phyloP scores from a whole-genome alignment of 2,113 vertebrate species.

The Corythoichthys haematopterus region DNA sequence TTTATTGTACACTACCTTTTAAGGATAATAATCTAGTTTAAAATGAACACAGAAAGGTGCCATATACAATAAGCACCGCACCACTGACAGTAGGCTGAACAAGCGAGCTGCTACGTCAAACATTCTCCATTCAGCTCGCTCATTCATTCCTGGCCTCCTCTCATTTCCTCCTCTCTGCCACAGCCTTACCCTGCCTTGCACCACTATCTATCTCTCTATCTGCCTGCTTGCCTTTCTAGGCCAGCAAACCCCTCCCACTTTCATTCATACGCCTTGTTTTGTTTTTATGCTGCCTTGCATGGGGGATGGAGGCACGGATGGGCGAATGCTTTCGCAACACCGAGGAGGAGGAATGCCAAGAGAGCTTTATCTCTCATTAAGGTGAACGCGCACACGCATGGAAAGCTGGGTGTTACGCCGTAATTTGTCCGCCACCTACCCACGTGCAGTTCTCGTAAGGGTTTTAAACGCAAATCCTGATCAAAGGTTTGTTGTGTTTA shows the following conservation, averaged over 20 bases:
- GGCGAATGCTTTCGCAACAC: constrained; percentile 48
- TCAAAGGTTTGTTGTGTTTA: constrained; percentile 68
- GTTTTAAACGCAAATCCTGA: constrained; percentile 51
- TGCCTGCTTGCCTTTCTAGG: constrained; percentile 65
- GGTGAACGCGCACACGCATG: constrained; percentile 28
- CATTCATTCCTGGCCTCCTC: constrained; percentile 49
- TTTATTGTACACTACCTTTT: neutral
- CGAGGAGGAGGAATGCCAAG: constrained; percentile 44
- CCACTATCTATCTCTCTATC: constrained; percentile 56
- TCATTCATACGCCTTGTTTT: constrained; percentile 70
- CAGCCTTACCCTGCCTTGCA: constrained; percentile 53
- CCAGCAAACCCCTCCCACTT: constrained; percentile 63
- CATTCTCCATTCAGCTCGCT: constrained; percentile 45
- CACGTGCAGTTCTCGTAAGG: constrained; percentile 36
- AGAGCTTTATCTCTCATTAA: constrained; percentile 44
- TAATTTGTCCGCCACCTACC: constrained; percentile 17
- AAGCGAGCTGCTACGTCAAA: constrained; percentile 46
- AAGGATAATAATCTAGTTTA: neutral
- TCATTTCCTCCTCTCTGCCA: constrained; percentile 34
- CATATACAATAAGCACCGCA: constrained; percentile 9
- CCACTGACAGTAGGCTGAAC: constrained; percentile 11
- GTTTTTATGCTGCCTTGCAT: constrained; percentile 49
- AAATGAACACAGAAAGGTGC: neutral
- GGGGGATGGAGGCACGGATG: constrained; percentile 29
- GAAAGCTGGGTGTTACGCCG: constrained; percentile 34